Conservation (phyloP, 35 echinoderm and acorn worm species). For the Apostichopus parvimensis region DNA sequence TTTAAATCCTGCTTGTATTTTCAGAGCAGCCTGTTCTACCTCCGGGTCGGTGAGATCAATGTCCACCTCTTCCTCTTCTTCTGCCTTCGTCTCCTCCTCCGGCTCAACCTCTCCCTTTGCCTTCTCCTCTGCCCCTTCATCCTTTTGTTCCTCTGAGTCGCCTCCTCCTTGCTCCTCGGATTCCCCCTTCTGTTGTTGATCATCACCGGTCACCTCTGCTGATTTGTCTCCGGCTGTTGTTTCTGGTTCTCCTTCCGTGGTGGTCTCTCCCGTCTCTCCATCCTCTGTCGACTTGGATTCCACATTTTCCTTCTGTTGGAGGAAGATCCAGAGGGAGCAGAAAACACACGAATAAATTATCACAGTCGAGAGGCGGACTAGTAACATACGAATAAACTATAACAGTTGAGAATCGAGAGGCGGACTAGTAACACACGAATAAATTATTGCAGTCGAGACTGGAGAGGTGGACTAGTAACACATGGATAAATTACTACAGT, state of each 20-base stretch:
- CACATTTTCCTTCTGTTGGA: neutral
- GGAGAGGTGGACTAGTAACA: neutral
- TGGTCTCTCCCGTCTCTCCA: neutral
- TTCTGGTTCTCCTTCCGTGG: neutral
- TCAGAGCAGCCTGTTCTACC: conserved; percentile 76
- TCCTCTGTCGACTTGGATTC: neutral
- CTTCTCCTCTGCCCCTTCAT: too few species aligned
- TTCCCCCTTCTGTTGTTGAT: neutral
- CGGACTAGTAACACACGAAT: neutral
- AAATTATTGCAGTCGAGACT: neutral
- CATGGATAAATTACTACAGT: neutral
- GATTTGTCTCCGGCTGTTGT: neutral
- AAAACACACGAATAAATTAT: too few species aligned
- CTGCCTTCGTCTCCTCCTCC: conserved; percentile 66
- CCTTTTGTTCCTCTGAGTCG: neutral
- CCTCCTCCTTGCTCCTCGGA: neutral
- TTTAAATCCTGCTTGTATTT: conserved; percentile 87
- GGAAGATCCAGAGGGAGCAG: neutral
- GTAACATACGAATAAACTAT: too few species aligned
- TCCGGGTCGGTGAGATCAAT: conserved; percentile 87
- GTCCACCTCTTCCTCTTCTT: conserved; percentile 85
- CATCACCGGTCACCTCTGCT: neutral
- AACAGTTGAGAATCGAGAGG: neutral
- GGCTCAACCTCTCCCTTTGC: neutral
- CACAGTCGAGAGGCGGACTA: too few species aligned